These are phyloP conservation scores for Zoanthus sociatus DNA, from an alignment of 92 coral and sea anemone genomes.

Conservation along the genomic window DNA sequence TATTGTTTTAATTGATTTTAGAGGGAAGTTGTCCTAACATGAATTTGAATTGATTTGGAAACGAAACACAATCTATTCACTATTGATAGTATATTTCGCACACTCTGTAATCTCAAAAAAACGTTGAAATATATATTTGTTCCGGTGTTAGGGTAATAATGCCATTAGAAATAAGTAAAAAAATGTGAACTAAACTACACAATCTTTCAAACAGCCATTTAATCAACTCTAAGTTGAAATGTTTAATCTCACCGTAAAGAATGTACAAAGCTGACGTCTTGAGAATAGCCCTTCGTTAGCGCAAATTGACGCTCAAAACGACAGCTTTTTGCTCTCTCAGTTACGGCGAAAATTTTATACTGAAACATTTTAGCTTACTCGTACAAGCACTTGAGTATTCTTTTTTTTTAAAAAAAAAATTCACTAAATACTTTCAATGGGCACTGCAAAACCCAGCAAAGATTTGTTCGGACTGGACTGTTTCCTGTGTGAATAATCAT, in stretches of 20 bases:
- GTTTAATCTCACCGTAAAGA: no score
- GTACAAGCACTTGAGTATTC: no score
- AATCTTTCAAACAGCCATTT: not conserved
- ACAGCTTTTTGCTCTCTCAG: no score
- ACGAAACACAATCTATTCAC: not conserved
- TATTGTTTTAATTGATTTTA: not conserved
- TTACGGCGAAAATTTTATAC: no score
- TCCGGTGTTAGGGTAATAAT: not conserved
- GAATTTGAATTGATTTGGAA: not conserved
- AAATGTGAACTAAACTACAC: not conserved
- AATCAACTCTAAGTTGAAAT: no score
- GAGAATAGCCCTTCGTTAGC: no score
- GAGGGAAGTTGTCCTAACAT: not conserved
- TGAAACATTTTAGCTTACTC: no score
- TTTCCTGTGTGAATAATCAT: not conserved
- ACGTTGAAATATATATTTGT: not conserved
- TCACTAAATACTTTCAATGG: no score
- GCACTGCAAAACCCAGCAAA: not conserved
- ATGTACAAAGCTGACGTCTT: no score
- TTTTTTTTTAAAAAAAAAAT: no score
- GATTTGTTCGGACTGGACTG: not conserved
- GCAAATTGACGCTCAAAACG: no score
- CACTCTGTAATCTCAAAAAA: not conserved
- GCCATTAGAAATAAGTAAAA: not conserved
- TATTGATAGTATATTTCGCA: not conserved